phyloP scores from a whole-genome alignment of 2,888 invertebrate species.

The Athalia rosae region DNA sequence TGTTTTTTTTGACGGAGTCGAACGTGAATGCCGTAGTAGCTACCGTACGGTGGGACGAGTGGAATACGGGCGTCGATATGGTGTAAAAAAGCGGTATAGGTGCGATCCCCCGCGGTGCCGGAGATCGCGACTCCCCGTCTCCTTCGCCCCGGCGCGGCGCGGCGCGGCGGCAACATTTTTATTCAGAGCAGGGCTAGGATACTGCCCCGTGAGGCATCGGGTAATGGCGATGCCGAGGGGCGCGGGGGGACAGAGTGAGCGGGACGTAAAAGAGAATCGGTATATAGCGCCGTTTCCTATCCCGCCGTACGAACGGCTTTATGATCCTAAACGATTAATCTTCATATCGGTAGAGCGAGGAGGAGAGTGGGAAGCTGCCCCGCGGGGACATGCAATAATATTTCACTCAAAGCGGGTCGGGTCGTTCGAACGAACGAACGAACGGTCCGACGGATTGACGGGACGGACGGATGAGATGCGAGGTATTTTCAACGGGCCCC shows the following conservation, averaged over 20 bases:
- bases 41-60: not conserved
- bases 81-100: conserved; percentile 1
- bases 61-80: conserved; percentile 21
- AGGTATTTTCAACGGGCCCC: conserved; percentile 24
- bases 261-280: conserved; percentile 28
- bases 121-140: not conserved
- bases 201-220: conserved; percentile 39
- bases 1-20: conserved; percentile 3
- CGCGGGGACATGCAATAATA: conserved; percentile 65
- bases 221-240: too few species aligned
- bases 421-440: not conserved
- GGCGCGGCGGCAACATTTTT: conserved; percentile 44
- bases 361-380: conserved; percentile 52
- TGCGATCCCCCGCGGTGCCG: conserved; percentile 15
- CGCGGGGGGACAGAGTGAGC: too few species aligned
- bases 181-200: conserved; percentile 42
- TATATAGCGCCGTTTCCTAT: conserved; percentile 29
- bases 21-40: not conserved
- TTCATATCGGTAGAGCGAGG: conserved; percentile 57
- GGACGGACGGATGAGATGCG: conserved; percentile 39
- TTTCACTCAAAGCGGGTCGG: conserved; percentile 59
- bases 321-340: conserved; percentile 66
- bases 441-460: conserved; percentile 44
- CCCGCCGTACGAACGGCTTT: conserved; percentile 59
- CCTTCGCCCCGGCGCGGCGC: conserved; percentile 24